phyloP scores from a whole-genome alignment of 2,113 vertebrate genomes.

The Ahaetulla prasina region DNA sequence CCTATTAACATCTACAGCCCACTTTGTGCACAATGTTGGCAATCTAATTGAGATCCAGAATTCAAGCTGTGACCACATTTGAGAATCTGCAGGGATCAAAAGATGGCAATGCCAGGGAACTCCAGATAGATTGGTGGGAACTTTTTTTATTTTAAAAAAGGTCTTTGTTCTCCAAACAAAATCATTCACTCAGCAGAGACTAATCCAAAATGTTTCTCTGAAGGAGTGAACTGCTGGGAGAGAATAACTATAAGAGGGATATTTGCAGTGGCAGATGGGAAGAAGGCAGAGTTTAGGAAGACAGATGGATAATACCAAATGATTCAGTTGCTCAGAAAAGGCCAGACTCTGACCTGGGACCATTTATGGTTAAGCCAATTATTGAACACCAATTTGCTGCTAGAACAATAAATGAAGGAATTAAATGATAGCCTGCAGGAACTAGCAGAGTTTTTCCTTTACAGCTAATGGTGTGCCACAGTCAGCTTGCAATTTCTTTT shows the following conservation, averaged over 20 bases:
- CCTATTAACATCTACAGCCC: neutral
- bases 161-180: neutral
- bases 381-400: neutral
- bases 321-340: neutral
- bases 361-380: neutral
- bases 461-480: neutral
- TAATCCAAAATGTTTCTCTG: neutral
- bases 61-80: neutral
- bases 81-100: neutral
- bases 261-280: neutral
- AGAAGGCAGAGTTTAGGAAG: neutral
- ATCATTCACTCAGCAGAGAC: neutral
- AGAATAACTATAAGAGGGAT: neutral
- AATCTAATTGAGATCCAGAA: neutral
- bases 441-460: neutral
- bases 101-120: neutral
- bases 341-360: neutral
- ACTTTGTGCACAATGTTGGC: neutral
- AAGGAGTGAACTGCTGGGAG: neutral
- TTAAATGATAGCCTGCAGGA: neutral
- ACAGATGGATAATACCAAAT: neutral
- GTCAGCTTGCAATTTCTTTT: neutral
- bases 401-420: neutral
- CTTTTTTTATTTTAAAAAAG: no score
- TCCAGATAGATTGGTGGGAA: neutral